phyloP scores from a whole-genome alignment of 2,888 invertebrate genomes.

The Iphiclides podalirius region DNA sequence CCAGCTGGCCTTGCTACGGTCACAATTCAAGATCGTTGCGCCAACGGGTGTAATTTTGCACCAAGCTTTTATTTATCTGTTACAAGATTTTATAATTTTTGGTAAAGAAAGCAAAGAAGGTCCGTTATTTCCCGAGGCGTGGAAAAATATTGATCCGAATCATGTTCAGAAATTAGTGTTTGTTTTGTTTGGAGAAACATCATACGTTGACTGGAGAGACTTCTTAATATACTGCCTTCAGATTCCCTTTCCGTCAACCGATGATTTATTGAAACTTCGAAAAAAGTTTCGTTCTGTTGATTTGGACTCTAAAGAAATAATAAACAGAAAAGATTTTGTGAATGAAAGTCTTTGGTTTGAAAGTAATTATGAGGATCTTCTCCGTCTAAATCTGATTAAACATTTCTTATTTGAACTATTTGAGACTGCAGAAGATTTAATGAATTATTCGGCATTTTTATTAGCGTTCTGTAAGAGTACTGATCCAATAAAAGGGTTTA shows the following conservation, averaged over 20 bases:
- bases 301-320: constrained; percentile 51
- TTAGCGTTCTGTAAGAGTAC: constrained; percentile 82
- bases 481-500: constrained; percentile 77
- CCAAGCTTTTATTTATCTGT: constrained; percentile 69
- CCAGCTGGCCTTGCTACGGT: constrained; percentile 56
- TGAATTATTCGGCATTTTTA: constrained; percentile 83
- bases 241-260: constrained; percentile 74
- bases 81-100: constrained; percentile 75
- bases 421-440: constrained; percentile 58
- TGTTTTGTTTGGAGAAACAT: constrained; percentile 75
- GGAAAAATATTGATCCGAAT: constrained; percentile 63
- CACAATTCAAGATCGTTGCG: constrained; percentile 63
- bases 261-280: constrained; percentile 74
- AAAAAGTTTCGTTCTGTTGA: constrained; percentile 72
- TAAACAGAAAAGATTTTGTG: constrained; percentile 53
- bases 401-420: constrained; percentile 80
- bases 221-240: constrained; percentile 82
- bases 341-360: constrained; percentile 63
- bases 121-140: constrained; percentile 53
- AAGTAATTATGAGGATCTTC: constrained; percentile 38
- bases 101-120: constrained; percentile 65
- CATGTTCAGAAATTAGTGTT: constrained; percentile 64
- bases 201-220: constrained; percentile 83
- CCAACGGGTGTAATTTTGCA: constrained; percentile 63
- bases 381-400: constrained; percentile 67